These are phyloP conservation scores for Synanthedon tipuliformis DNA, from an alignment of 2,888 invertebrate genomes.

Conservation along the genomic window DNA sequence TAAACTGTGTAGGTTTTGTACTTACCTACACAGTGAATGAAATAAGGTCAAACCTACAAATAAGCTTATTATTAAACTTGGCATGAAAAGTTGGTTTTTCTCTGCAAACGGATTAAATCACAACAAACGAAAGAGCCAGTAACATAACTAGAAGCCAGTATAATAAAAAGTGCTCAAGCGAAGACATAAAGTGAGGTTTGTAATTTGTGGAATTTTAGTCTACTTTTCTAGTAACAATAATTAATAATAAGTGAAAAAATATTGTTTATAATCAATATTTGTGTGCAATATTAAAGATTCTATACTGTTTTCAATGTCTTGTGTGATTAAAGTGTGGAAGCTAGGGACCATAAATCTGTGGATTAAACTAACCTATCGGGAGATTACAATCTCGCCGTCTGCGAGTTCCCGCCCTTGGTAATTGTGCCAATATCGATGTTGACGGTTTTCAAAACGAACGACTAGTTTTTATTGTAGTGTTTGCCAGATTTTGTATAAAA, in stretches of 20 bases:
- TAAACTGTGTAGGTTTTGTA: no score
- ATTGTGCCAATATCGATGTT: constrained; percentile 46
- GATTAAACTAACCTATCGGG: constrained; percentile 58
- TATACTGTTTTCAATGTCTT: not conserved
- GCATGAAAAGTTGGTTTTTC: constrained; percentile 31
- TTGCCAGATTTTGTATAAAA: no score
- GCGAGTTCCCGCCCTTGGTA: constrained; percentile 45
- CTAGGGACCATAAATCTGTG: constrained; percentile 51
- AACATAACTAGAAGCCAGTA: no score
- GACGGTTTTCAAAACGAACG: not conserved
- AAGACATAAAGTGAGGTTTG: no score
- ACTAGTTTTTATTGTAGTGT: no score
- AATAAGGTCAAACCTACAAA: not conserved
- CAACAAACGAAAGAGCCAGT: not conserved
- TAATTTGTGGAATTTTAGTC: no score
- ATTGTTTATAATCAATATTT: no score
- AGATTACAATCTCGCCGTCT: constrained; percentile 56
- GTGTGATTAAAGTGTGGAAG: constrained; percentile 48
- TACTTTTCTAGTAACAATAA: no score
- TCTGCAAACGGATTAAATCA: constrained; percentile 37
- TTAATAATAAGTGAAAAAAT: no score
- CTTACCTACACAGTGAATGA: not conserved
- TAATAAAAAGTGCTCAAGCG: no score
- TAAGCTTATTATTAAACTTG: constrained; percentile 4
- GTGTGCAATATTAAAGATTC: not conserved